phyloP scores from a whole-genome alignment of 2,888 invertebrate genomes.

The Rotaria sp. region DNA sequence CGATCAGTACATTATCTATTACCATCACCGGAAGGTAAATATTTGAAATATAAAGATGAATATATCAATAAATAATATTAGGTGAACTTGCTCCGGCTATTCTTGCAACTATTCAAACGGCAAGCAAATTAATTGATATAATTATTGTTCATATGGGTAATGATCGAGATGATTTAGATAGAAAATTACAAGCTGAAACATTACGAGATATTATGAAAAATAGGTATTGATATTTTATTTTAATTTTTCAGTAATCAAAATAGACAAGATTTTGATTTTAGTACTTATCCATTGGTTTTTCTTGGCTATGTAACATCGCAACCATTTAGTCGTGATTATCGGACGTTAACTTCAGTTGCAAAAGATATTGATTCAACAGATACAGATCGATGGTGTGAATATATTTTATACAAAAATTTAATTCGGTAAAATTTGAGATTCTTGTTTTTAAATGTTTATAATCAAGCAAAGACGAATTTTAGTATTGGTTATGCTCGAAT shows the following conservation, averaged over 20 bases:
- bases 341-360: conserved; percentile 45
- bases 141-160: conserved; percentile 57
- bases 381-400: conserved; percentile 54
- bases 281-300: conserved; percentile 52
- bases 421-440: conserved; percentile 44
- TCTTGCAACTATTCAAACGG: conserved; percentile 49
- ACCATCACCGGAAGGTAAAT: conserved; percentile 54
- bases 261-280: background rate
- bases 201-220: conserved; percentile 44
- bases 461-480: background rate
- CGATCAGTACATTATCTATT: conserved; percentile 53
- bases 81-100: conserved; percentile 51
- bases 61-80: background rate
- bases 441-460: background rate
- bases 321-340: conserved; percentile 52
- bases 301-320: conserved; percentile 55
- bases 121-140: conserved; percentile 45
- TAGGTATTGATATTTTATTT: background rate
- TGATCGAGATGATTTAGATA: conserved; percentile 53
- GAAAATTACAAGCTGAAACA: conserved; percentile 51
- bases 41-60: conserved; percentile 17
- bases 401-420: conserved; percentile 54
- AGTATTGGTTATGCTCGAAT: conserved; percentile 52
- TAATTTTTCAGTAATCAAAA: background rate
- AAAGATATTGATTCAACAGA: conserved; percentile 54